A percentile compares a stretch with the other conserved stretches of the same genome.
These are phyloP conservation scores for Lepilemur septentrionalis DNA, from an alignment of 2,797 vertebrate genomes.

Conservation along the genomic window DNA sequence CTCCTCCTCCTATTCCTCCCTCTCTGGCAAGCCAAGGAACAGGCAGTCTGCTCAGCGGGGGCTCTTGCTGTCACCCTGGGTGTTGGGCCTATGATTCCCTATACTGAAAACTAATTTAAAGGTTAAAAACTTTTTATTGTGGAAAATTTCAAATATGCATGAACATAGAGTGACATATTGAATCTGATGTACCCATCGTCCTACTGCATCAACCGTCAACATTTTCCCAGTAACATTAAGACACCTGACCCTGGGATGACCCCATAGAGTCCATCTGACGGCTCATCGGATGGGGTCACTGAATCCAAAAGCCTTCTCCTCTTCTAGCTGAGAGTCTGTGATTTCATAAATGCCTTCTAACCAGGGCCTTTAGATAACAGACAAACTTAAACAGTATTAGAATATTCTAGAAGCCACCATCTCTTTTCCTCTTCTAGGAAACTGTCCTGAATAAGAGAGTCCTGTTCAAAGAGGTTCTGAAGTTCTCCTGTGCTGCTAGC, in stretches of 20 bases:
- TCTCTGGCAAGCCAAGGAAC: neutral
- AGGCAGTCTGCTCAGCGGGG: neutral
- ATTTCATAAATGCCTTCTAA: neutral
- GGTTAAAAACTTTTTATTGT: neutral
- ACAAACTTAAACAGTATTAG: neutral
- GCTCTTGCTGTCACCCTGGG: neutral
- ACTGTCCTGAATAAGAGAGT: neutral
- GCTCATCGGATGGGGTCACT: neutral
- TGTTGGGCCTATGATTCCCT: neutral
- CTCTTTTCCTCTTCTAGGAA: neutral
- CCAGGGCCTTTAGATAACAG: neutral
- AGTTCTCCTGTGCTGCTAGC: neutral
- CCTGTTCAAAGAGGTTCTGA: neutral
- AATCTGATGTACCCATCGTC: neutral
- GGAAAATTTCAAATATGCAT: neutral
- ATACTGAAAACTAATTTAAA: constrained; percentile 5
- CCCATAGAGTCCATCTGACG: neutral
- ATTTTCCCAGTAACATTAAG: neutral
- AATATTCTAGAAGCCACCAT: neutral
- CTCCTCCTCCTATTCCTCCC: too few relatives aligned
- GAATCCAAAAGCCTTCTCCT: neutral
- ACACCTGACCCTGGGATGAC: neutral
- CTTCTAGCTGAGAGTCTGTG: neutral
- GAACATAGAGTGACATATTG: neutral
- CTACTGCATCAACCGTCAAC: neutral